These are phyloP conservation scores for Murina feae DNA, from an alignment of 2,113 vertebrate genomes.

Conservation along the genomic window DNA sequence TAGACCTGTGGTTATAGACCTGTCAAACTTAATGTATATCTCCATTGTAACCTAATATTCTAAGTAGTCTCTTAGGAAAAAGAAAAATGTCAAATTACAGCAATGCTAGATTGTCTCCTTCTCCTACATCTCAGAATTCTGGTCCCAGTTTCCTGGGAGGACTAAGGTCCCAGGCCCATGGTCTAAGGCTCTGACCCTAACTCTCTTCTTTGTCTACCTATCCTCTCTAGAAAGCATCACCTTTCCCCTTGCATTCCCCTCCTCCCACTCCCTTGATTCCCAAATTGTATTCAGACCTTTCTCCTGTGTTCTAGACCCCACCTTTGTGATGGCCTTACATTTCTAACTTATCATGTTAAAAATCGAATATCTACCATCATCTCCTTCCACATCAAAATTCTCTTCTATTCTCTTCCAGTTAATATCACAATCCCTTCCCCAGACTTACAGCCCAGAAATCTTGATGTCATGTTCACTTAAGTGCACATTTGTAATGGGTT, in stretches of 20 bases:
- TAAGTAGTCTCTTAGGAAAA: not conserved
- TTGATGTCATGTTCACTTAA: not conserved
- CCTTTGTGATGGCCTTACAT: not conserved
- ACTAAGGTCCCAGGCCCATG: not conserved
- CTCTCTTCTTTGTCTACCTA: not conserved
- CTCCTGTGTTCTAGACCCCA: not conserved
- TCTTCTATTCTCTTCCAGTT: not conserved
- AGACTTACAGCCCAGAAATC: not conserved
- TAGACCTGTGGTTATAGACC: not conserved
- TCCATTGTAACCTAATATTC: not conserved
- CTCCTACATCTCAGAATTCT: not conserved
- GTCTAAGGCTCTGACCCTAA: not conserved
- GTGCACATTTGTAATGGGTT: not conserved
- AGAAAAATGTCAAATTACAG: not conserved
- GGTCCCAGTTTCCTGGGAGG: not conserved
- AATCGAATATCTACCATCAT: not conserved
- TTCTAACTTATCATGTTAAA: not conserved
- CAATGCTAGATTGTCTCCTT: not conserved
- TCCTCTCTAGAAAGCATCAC: not conserved
- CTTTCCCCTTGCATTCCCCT: not conserved
- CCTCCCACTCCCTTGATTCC: rapidly evolving
- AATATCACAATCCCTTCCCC: too few relatives aligned
- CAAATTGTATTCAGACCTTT: not conserved
- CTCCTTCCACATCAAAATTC: not conserved
- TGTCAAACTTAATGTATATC: not conserved